Evolutionary conservation across 2,888 invertebrate genomes (phyloP).

Genomic region (Epirrhoe alternata): DNA sequence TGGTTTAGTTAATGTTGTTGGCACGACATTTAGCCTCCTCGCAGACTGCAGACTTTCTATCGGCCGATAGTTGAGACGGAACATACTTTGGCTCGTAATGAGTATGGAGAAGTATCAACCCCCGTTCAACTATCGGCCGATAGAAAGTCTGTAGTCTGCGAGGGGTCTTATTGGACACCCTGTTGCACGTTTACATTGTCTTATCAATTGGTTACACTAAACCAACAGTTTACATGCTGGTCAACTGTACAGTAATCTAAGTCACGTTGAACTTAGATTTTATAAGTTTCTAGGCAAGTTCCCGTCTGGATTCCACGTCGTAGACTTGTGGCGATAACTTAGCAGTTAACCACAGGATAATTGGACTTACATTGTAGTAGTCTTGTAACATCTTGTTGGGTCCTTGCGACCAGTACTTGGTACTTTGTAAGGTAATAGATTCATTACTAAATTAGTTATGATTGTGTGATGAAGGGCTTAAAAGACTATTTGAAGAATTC

Average conservation of each 20-base stretch:
- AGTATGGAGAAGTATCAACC: no score
- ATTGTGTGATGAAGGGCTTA: conserved; percentile 18
- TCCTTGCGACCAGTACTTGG: neutral
- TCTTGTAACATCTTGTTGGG: conserved; percentile 19
- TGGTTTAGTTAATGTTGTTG: no score
- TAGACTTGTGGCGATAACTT: conserved; percentile 21
- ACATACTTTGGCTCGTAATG: no score
- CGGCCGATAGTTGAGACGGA: no score
- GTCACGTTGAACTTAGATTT: conserved; percentile 3
- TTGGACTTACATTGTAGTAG: conserved; percentile 26
- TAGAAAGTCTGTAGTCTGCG: no score
- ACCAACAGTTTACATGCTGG: neutral
- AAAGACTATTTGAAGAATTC: neutral
- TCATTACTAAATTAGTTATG: conserved; percentile 27
- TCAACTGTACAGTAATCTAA: conserved; percentile 1
- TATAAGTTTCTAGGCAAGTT: conserved; percentile 5
- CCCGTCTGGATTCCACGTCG: conserved; percentile 1
- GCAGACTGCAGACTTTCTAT: no score
- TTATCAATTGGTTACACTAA: neutral
- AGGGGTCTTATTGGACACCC: no score
- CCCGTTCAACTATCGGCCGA: no score
- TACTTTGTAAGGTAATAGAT: conserved; percentile 29
- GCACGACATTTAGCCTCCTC: no score
- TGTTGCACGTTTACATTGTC: neutral
- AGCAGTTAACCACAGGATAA: conserved; percentile 25